Percentiles rank a stretch among this genome's conserved stretches.
Evolutionary conservation across 2,113 vertebrate genomes (phyloP).

Genomic region (Setophaga kirtlandii): DNA sequence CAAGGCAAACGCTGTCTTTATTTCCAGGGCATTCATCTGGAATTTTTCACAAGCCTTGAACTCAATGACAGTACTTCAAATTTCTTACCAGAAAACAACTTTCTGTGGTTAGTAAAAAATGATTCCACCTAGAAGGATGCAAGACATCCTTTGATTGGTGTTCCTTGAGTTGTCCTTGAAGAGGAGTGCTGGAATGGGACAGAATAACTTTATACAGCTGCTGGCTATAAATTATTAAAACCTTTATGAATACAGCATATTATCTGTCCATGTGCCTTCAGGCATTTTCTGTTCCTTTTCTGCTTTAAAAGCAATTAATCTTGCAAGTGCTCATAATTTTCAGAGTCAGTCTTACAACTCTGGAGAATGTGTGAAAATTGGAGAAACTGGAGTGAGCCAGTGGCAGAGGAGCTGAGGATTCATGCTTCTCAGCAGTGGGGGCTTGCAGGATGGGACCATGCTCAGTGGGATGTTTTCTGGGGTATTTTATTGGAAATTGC

Average conservation of each 20-base stretch:
- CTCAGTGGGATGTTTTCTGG: background rate
- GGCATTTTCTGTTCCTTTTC: conserved; percentile 48
- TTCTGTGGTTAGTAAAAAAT: conserved; percentile 10
- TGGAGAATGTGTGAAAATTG: background rate
- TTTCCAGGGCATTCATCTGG: background rate
- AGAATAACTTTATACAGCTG: conserved; percentile 31
- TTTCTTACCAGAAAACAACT: background rate
- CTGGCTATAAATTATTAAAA: conserved; percentile 56
- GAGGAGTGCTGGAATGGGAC: background rate
- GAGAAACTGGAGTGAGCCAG: background rate
- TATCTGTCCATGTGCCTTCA: background rate
- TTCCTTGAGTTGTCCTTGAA: conserved; percentile 18
- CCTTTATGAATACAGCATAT: conserved; percentile 42
- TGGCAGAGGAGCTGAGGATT: background rate
- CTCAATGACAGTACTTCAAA: background rate
- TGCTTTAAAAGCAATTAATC: conserved; percentile 58
- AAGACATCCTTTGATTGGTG: background rate
- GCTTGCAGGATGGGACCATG: background rate
- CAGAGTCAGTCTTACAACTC: background rate
- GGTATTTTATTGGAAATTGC: background rate
- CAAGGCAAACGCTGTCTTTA: background rate
- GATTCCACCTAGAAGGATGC: background rate
- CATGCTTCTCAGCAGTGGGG: background rate
- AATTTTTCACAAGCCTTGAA: background rate
- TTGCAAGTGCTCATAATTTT: background rate